phyloP scores from a whole-genome alignment of 2,797 vertebrate species.

The Uromys caudimaculatus region DNA sequence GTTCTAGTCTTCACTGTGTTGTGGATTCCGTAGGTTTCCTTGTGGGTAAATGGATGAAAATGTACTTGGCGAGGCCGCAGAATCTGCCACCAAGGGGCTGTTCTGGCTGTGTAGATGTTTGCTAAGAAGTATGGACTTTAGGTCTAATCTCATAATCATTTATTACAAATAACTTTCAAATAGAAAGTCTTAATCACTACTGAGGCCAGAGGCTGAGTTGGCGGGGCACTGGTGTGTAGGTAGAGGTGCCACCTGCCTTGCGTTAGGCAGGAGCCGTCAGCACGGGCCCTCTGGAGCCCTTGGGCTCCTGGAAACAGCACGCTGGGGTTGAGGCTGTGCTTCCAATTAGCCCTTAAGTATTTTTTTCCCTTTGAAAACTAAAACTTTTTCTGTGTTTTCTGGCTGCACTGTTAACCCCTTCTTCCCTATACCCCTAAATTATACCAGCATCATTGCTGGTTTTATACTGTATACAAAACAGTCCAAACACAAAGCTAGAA shows the following conservation, averaged over 20 bases:
- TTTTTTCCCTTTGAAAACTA: not conserved
- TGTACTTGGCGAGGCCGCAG: too few species aligned
- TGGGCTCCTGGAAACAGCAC: not conserved
- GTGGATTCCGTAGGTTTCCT: not conserved
- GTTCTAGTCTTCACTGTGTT: not conserved
- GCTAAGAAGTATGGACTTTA: not conserved
- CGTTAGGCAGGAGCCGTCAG: not conserved
- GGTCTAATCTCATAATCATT: not conserved
- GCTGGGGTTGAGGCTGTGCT: not conserved
- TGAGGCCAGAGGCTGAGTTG: not conserved
- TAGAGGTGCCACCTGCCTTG: not conserved
- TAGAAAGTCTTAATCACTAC: not conserved
- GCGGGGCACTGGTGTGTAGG: not conserved
- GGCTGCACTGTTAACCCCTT: not conserved
- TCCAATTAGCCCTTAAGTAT: not conserved
- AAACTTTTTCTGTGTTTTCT: not conserved
- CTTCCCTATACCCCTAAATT: not conserved
- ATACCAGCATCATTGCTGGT: not conserved
- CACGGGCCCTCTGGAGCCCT: accelerated
- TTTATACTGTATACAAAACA: not conserved
- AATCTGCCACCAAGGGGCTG: not conserved
- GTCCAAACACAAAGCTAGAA: not conserved
- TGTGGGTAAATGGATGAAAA: not conserved
- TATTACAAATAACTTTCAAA: not conserved
- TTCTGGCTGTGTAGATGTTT: not conserved